These are phyloP conservation scores for Pycnomerus fuliginosus DNA, from an alignment of 2,888 invertebrate species.

Conservation along the genomic window DNA sequence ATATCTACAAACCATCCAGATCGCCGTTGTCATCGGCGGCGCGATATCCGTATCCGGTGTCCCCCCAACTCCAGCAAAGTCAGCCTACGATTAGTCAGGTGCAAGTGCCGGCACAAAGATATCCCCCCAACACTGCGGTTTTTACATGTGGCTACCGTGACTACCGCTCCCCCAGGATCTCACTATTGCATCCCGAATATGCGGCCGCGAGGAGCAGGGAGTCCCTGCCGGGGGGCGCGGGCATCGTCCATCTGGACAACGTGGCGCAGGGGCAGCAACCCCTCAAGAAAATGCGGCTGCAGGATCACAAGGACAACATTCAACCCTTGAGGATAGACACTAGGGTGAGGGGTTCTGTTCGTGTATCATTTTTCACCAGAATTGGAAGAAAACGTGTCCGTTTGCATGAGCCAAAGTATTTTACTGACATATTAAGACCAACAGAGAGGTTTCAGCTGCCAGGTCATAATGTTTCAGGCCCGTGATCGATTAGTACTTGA, in stretches of 20 bases:
- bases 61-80: slow-evolving; percentile 42
- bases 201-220: slow-evolving; percentile 40
- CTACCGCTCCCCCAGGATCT: slow-evolving; percentile 62
- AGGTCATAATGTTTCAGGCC: no score
- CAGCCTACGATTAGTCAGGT: slow-evolving; percentile 48
- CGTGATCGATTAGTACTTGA: no score
- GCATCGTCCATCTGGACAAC: slow-evolving; percentile 31
- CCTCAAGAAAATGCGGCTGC: slow-evolving; percentile 68
- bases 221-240: slow-evolving; percentile 27
- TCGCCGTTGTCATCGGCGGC: slow-evolving; percentile 52
- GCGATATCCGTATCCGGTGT: slow-evolving; percentile 56
- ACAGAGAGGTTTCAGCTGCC: no score
- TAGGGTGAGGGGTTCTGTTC: slow-evolving; percentile 54
- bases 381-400: no score
- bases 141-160: slow-evolving; percentile 57
- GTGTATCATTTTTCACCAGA: no score
- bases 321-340: slow-evolving; percentile 68
- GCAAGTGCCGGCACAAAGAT: slow-evolving; percentile 38
- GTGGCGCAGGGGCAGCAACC: slow-evolving; percentile 56
- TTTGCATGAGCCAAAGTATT: no score
- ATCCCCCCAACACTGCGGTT: slow-evolving; percentile 53
- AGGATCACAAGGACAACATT: slow-evolving; percentile 56
- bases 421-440: no score
- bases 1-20: slow-evolving; percentile 51
- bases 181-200: slow-evolving; percentile 62